A percentile compares a stretch with the other conserved stretches of the same genome.
phyloP scores from a whole-genome alignment of 2,888 invertebrate species.

The Torymus texanus region DNA sequence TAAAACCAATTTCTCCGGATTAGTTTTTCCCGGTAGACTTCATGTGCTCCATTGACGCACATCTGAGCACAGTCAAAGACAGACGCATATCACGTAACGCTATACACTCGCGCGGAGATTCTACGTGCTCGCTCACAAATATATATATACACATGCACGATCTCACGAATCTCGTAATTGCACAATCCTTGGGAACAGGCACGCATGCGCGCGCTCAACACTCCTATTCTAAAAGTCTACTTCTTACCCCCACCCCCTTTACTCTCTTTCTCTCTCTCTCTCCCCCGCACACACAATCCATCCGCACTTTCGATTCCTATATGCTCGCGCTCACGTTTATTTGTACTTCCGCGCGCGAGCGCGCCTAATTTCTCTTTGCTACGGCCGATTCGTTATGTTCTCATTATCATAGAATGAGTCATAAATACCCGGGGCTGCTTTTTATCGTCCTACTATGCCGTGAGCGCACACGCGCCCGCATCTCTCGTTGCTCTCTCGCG shows the following conservation, averaged over 20 bases:
- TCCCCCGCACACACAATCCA: slow-evolving; percentile 52
- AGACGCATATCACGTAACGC: too few relatives aligned
- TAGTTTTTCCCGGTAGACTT: too few relatives aligned
- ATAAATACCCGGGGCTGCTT: slow-evolving; percentile 16
- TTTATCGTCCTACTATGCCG: neutral
- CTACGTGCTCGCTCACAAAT: neutral
- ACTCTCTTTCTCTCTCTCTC: neutral
- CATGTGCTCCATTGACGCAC: too few relatives aligned
- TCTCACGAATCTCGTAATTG: slow-evolving; percentile 61
- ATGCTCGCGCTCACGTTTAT: slow-evolving; percentile 28
- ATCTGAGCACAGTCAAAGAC: too few relatives aligned
- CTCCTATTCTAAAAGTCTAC: slow-evolving; percentile 54
- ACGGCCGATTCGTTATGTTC: slow-evolving; percentile 7
- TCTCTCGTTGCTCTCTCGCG: too few relatives aligned
- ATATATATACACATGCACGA: slow-evolving; percentile 11
- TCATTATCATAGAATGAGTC: slow-evolving; percentile 44
- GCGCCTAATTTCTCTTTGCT: slow-evolving; percentile 54
- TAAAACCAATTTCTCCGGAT: too few relatives aligned
- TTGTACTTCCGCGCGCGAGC: slow-evolving; percentile 43
- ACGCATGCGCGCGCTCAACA: neutral
- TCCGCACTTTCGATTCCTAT: slow-evolving; percentile 60
- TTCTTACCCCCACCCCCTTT: slow-evolving; percentile 44
- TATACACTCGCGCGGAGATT: neutral
- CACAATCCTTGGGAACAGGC: slow-evolving; percentile 61
- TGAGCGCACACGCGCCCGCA: too few relatives aligned